Conservation (phyloP, 1,140 invertebrate species). For the Platorchestia sp. region DNA sequence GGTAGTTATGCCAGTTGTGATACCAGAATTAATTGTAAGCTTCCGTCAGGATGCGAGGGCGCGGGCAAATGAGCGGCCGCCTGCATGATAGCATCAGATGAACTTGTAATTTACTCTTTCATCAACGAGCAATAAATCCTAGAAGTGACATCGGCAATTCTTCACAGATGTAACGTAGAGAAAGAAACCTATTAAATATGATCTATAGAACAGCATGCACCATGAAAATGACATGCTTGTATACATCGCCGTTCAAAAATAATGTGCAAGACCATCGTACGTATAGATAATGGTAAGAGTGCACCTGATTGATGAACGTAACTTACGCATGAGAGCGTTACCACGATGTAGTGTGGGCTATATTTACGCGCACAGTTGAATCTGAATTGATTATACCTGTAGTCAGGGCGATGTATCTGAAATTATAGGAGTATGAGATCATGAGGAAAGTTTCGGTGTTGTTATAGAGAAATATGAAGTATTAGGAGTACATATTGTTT, state of each 20-base stretch:
- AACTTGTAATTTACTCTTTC: background rate
- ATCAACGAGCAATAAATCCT: background rate
- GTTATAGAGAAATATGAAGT: too few relatives aligned
- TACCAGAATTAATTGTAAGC: background rate
- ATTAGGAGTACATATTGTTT: too few relatives aligned
- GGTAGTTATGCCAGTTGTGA: background rate
- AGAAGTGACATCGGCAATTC: background rate
- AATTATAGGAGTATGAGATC: too few relatives aligned
- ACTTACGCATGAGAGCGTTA: background rate
- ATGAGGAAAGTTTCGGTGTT: too few relatives aligned
- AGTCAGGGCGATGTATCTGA: too few relatives aligned
- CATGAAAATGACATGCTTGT: background rate
- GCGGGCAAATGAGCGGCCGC: too few relatives aligned
- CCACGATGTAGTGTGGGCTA: background rate
- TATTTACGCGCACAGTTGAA: background rate
- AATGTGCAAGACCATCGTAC: background rate
- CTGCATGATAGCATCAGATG: background rate
- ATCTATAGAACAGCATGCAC: background rate
- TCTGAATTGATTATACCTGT: background rate
- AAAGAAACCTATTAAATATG: background rate
- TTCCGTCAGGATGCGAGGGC: background rate
- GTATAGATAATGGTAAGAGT: background rate
- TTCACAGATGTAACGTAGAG: background rate
- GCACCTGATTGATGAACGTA: background rate
- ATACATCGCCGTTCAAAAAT: background rate